These are phyloP conservation scores for Ctenochaetus hawaiiensis DNA, from an alignment of 2,797 vertebrate genomes.

Conservation along the genomic window DNA sequence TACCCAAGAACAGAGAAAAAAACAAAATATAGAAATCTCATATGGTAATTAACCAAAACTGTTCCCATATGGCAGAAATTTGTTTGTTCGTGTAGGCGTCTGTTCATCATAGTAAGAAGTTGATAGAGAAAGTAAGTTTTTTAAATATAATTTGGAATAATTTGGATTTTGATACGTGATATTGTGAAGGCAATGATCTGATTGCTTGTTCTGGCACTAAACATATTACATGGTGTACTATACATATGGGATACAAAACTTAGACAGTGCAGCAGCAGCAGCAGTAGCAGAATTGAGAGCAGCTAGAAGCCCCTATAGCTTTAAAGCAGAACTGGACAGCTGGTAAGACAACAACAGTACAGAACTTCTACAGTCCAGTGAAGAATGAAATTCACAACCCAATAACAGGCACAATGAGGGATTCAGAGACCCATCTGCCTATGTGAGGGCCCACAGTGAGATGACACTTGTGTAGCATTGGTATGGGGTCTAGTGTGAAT, in stretches of 20 bases:
- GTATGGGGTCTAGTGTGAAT: conserved; percentile 62
- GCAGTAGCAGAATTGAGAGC: background rate
- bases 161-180: background rate
- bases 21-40: too few relatives aligned
- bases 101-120: background rate
- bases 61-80: background rate
- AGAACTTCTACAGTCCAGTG: conserved; percentile 56
- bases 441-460: conserved; percentile 54
- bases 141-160: background rate
- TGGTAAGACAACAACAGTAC: conserved; percentile 62
- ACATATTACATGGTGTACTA: background rate
- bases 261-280: background rate
- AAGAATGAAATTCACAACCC: conserved; percentile 64
- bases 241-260: background rate
- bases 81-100: background rate
- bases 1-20: background rate
- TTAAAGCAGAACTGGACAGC: conserved; percentile 58
- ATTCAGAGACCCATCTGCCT: conserved; percentile 71
- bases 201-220: background rate
- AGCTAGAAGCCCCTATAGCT: conserved; percentile 28
- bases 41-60: background rate
- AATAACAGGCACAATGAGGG: conserved; percentile 66
- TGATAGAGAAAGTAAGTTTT: background rate
- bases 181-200: background rate
- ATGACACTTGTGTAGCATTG: conserved; percentile 53